phyloP scores from a whole-genome alignment of 2,888 invertebrate species.

The Timema podura region DNA sequence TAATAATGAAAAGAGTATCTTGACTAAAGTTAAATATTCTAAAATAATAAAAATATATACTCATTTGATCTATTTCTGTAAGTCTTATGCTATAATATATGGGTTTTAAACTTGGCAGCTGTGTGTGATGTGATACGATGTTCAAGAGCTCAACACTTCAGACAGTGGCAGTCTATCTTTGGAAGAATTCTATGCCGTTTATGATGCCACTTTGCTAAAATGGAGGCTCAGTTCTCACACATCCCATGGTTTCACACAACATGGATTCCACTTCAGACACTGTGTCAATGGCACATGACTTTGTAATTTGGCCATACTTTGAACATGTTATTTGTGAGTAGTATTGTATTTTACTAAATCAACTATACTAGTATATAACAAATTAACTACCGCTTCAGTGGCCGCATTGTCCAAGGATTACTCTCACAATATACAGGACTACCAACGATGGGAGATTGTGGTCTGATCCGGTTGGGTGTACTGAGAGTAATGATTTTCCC shows the following conservation, averaged over 20 bases:
- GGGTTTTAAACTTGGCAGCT: conserved; percentile 46
- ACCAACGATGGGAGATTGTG: too few species aligned
- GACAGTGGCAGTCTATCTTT: conserved; percentile 61
- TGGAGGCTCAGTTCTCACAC: conserved; percentile 63
- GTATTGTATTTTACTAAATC: background rate
- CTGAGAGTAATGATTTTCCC: too few species aligned
- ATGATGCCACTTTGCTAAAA: conserved; percentile 65
- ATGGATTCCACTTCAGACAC: conserved; percentile 56
- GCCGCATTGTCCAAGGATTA: too few species aligned
- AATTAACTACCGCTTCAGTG: background rate
- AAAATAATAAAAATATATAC: too few species aligned
- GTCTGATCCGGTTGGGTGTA: too few species aligned
- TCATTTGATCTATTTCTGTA: background rate
- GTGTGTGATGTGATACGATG: conserved; percentile 68
- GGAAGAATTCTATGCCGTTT: conserved; percentile 69
- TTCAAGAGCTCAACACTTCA: conserved; percentile 71
- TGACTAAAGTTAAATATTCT: too few species aligned
- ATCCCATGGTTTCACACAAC: conserved; percentile 70
- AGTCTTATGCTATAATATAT: background rate
- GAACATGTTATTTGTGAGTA: conserved; percentile 67
- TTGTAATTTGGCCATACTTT: conserved; percentile 69
- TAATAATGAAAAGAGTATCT: too few species aligned
- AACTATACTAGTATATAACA: background rate
- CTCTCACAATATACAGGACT: too few species aligned
- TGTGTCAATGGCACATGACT: conserved; percentile 58